phyloP scores from a whole-genome alignment of 2,797 vertebrate species.

The Clarias laeviceps region DNA sequence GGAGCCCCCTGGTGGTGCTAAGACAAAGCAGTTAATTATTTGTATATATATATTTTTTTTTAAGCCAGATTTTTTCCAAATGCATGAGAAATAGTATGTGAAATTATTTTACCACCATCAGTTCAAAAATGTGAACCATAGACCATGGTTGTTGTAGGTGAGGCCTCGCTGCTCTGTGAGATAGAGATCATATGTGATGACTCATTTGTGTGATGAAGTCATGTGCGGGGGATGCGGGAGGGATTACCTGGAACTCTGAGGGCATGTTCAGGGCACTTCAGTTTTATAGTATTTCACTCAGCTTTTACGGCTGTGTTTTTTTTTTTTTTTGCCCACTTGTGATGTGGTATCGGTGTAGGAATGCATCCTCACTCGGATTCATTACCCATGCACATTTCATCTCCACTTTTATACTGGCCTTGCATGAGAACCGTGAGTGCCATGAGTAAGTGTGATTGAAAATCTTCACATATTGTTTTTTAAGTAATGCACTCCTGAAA shows the following conservation, averaged over 20 bases:
- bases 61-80: not conserved
- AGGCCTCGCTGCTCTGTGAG: not conserved
- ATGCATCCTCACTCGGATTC: constrained; percentile 53
- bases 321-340: constrained; percentile 45
- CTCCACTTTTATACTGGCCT: constrained; percentile 50
- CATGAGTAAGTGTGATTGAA: constrained; percentile 15
- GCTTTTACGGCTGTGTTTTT: constrained; percentile 52
- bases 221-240: not conserved
- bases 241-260: constrained; percentile 54
- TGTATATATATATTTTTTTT: too few species aligned
- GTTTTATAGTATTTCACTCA: constrained; percentile 58
- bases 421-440: constrained; percentile 24
- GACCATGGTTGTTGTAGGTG: not conserved
- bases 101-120: not conserved
- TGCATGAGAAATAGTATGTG: not conserved
- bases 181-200: constrained; percentile 3
- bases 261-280: constrained; percentile 49
- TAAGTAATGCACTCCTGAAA: not conserved
- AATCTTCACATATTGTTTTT: not conserved
- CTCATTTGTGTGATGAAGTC: constrained; percentile 8
- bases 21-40: not conserved
- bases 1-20: constrained; percentile 52
- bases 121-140: not conserved
- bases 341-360: constrained; percentile 61
- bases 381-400: constrained; percentile 50